A percentile compares a stretch with the other conserved stretches of the same genome.
These are phyloP conservation scores for Rhagium mordax DNA, from an alignment of 2,888 invertebrate species.

Conservation along the genomic window DNA sequence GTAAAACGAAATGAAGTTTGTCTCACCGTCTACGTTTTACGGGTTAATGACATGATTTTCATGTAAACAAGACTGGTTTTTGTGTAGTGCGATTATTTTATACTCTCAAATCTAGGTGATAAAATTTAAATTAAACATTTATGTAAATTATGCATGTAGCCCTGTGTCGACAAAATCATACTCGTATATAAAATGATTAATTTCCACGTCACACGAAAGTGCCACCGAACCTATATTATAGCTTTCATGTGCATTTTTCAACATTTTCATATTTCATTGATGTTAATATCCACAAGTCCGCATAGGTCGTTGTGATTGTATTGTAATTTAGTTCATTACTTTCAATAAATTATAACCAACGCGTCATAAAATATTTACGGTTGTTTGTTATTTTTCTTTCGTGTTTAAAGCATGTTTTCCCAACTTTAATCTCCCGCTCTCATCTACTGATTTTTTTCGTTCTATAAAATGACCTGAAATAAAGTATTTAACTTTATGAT, in stretches of 20 bases:
- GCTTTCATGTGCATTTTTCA: slow-evolving; percentile 46
- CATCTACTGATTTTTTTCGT: slow-evolving; percentile 29
- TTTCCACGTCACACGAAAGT: slow-evolving; percentile 52
- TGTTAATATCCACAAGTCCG: slow-evolving; percentile 37
- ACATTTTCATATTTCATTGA: slow-evolving; percentile 46
- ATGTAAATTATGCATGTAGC: slow-evolving; percentile 57
- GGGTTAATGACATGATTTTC: slow-evolving; percentile 55
- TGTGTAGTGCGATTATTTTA: slow-evolving; percentile 53
- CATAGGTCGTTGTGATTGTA: slow-evolving; percentile 40
- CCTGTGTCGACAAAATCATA: slow-evolving; percentile 57
- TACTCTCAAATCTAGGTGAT: slow-evolving; percentile 55
- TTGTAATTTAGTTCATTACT: slow-evolving; percentile 42
- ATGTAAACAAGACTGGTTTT: slow-evolving; percentile 55
- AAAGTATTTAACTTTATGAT: slow-evolving; percentile 39
- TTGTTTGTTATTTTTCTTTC: slow-evolving; percentile 42
- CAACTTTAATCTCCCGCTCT: slow-evolving; percentile 27
- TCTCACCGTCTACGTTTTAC: slow-evolving; percentile 45
- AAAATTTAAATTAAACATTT: slow-evolving; percentile 59
- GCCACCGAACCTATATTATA: slow-evolving; percentile 46
- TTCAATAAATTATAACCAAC: slow-evolving; percentile 40
- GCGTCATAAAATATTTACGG: slow-evolving; percentile 43
- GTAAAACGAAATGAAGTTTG: slow-evolving; percentile 42
- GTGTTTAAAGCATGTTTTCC: slow-evolving; percentile 27
- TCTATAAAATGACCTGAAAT: slow-evolving; percentile 17
- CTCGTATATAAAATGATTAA: slow-evolving; percentile 54